Conservation (phyloP, 2,113 vertebrate species). For the Lophochroa leadbeateri region DNA sequence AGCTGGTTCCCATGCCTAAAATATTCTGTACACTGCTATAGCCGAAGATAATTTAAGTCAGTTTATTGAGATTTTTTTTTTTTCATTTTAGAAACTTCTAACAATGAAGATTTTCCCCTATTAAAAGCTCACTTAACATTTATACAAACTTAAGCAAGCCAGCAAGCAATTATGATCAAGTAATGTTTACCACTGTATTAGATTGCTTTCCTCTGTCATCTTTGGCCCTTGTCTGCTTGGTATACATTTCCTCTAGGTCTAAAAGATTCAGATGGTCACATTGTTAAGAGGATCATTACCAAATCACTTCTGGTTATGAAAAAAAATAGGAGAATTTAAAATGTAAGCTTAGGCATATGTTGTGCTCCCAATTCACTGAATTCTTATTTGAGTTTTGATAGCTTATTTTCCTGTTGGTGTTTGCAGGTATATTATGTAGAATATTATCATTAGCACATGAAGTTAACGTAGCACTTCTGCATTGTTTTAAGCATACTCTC, state of each 20-base stretch:
- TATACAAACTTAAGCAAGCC: not conserved
- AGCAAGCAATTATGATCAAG: not conserved
- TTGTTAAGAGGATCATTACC: not conserved
- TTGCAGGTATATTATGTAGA: not conserved
- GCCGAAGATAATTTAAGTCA: not conserved
- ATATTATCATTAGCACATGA: too few species aligned
- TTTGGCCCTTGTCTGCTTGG: not conserved
- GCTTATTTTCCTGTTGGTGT: not conserved
- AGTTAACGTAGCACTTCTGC: not conserved
- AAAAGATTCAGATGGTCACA: not conserved
- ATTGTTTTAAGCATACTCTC: not conserved
- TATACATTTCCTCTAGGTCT: not conserved
- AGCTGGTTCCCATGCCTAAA: not conserved
- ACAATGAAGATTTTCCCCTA: not conserved
- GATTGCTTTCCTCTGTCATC: not conserved
- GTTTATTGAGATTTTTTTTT: not conserved
- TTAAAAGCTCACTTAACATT: not conserved
- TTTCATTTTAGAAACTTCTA: not conserved
- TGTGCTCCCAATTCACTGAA: not conserved
- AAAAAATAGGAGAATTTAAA: not conserved
- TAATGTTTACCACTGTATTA: not conserved
- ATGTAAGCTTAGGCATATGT: not conserved
- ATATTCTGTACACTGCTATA: not conserved
- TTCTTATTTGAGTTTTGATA: not conserved
- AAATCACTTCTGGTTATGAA: not conserved